Evolutionary conservation across 2,797 vertebrate species (phyloP), one percentile per base, ranked within the genome.

Genomic region (Coreius guichenoti): DNA sequence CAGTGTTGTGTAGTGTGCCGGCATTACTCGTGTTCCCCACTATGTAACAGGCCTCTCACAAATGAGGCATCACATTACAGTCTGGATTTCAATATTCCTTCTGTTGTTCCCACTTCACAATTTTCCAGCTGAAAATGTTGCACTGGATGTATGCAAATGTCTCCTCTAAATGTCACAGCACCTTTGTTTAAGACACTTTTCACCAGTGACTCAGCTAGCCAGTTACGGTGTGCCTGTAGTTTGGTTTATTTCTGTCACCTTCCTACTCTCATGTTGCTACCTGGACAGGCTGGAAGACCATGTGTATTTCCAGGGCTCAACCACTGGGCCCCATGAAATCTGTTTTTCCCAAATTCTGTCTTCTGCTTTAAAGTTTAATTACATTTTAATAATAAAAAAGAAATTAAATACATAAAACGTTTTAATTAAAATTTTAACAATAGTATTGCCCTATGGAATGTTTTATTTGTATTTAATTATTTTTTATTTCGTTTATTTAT

Each of bases 111-210:
- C 36, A 63, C 47, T 67, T 65, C 29, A 31, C 39, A 80, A 77
- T 85, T 77, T 80, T 82, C 58, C 43, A 61, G 68, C 68, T 80
- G 56, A 80, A 79, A 84, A 58, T 56, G 26, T 58, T 78, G 67
- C 3, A 0, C 36, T 58, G 65, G 14, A 26, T 56, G 80, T 56
- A 74, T 65, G 54, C 67, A 80, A 85, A 80, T 43, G 83, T 85
- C 68, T 80, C 16, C 31, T 85, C 43, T 85, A 85, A 80, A 85
- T 80, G 68, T 65, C 77, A 85, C 75, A 72, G 51, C 67, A 58
- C 68, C 51, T 84, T 79, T 72, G 51, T 84, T 47, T 84, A 79
- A 70, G 51, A 61, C 54, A 39, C 13, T 69, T 84, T 78, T 65
- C 33, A 56, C 33, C 74, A 68, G 49, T 12, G 29, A 49, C 58